phyloP scores from a whole-genome alignment of 1,140 invertebrate species.

The Platorchestia sp. region DNA sequence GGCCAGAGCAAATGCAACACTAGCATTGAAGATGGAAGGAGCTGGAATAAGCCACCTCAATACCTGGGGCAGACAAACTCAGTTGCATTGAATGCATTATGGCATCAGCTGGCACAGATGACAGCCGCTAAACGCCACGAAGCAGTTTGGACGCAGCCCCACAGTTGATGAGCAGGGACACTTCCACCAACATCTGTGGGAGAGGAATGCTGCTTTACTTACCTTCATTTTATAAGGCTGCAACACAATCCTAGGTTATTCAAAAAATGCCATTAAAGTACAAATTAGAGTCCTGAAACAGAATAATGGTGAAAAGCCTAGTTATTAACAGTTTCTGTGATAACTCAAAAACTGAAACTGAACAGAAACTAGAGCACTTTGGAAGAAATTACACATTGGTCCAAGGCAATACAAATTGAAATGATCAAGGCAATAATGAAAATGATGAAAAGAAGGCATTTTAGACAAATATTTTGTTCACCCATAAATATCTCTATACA shows the following conservation, averaged over 20 bases:
- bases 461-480: background rate
- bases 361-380: background rate
- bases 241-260: background rate
- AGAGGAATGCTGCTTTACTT: slow-evolving; percentile 46
- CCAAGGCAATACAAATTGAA: background rate
- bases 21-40: background rate
- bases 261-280: background rate
- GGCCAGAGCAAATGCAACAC: background rate
- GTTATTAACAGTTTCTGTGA: background rate
- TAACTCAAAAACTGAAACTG: background rate
- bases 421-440: background rate
- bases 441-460: background rate
- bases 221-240: slow-evolving; percentile 26
- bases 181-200: slow-evolving; percentile 39
- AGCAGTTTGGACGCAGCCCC: slow-evolving; percentile 17
- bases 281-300: background rate
- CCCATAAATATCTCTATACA: background rate
- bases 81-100: slow-evolving; percentile 14
- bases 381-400: background rate
- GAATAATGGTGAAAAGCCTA: background rate
- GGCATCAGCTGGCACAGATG: background rate
- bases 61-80: background rate
- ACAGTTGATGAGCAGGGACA: background rate
- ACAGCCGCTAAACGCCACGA: slow-evolving; percentile 10
- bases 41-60: background rate